Base-by-base conservation (phyloP, 2,797 vertebrate species). In the Pampus argenteus region DNA sequence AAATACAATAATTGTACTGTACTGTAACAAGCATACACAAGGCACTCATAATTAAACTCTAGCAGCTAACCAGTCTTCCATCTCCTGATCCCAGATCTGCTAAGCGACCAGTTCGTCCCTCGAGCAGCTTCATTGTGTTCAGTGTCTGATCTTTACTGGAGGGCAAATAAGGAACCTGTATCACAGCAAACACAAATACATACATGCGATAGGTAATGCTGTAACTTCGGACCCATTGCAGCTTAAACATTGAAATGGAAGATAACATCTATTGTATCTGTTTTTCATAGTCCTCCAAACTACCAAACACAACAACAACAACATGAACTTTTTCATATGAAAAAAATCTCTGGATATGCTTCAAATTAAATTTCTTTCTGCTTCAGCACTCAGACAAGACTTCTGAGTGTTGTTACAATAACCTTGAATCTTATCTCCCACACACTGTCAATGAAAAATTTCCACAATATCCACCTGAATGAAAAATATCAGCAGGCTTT, bases 31-130 rank as follows among this genome's bases (percentile, higher is more conserved):
- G 10, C 11, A 9, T 2, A 42, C 17, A 31, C 8, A 18, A 5
- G 10, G 36, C 20, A 74, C 6, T 58, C 9, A 20, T 10, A 47
- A 17, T 49, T 15, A 25, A 52, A 66, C 54, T 36, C 15, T 9
- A 45, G 11, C 45, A 48, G 2, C 82, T 88, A 10, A 95, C 93
- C 91, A 95, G 76, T 73, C 93, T 86, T 60, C 95, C 94, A 72
- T 95, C 94, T 67, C 94, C 94, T 59, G 94, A 95, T 29, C 94
- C 94, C 78, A 95, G 88, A 86, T 95, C 94, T 72, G 88, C 94
- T 60, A 95, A 78, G 56, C 74, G 60, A 26, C 95, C 93, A 18
- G 47, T 69, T 58, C 93, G 88, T 36, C 93, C 93, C 29, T 89
- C 76, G 28, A 95, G 90, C 55, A 92, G 89, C 82, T 82, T 93